Base-by-base conservation (phyloP, 2,797 vertebrate genomes). In the Nyctalus aviator region DNA sequence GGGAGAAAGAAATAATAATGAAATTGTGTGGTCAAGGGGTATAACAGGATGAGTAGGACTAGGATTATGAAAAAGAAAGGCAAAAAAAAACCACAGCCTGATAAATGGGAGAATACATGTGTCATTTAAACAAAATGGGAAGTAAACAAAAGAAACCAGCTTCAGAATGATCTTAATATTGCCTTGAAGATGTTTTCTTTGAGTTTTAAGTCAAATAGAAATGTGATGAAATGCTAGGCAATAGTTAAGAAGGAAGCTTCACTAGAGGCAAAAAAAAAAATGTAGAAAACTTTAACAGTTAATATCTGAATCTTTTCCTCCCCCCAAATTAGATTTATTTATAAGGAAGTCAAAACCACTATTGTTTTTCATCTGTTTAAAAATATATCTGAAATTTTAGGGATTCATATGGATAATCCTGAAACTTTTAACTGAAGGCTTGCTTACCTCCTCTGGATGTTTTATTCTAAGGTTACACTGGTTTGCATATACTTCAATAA, bases 201-300 rank as follows among this genome's bases (percentile, higher is more conserved):
- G 46, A 86, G 27, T 30, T 59, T 69, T 73, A 71, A 87, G 23
- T 89, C 17, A 78, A 91, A 77, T 75, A 32, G 23, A 95, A 90
- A 75, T 62, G 0, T 64, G 32, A 30, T 48, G 32, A 82, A 88
- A 78, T 69, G 15, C 59, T 50, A 18, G 46, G 27, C 13, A 37
- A 6, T 77, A 32, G 44, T 89, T 95, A 55, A 71, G 18, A 92
- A 68, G 18, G 11, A 89, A 48, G 5, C 35, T 53, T 90, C 75
- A 11, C 15, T 53, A 72, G 37, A 55, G 69, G 46, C 15, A 55
- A 91, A 44, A 44, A 9, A 91, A 73, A 84, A 41, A 85, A 15
- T 30, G 37, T 78, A 68, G 77, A 55, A 89, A 84, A 59, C 6
- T 50, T 78, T 90, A 82, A 57, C 21, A 90, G 91, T 84, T 72